phyloP scores from a whole-genome alignment of 2,888 invertebrate species.

The Keiferia lycopersicella region DNA sequence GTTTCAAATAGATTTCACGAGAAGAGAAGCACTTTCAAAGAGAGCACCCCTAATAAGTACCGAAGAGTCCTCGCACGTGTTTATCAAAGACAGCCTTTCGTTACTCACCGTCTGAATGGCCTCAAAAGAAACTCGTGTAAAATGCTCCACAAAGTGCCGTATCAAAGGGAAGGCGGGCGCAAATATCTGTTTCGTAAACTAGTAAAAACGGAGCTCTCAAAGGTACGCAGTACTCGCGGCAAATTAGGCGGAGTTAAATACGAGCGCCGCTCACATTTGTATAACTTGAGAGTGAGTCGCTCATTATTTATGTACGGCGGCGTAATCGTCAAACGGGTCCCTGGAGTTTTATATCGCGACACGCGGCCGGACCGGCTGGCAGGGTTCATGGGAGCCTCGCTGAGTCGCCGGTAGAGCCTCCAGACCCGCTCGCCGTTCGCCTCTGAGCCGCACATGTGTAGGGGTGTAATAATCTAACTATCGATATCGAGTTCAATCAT shows the following conservation, averaged over 20 bases:
- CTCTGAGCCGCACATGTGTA: constrained; percentile 70
- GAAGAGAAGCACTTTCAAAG: constrained; percentile 77
- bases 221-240: constrained; percentile 78
- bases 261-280: constrained; percentile 74
- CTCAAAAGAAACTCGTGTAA: constrained; percentile 82
- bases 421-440: constrained; percentile 32
- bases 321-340: constrained; percentile 70
- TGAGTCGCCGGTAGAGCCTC: constrained; percentile 19
- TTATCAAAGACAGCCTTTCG: constrained; percentile 82
- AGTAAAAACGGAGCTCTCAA: constrained; percentile 80
- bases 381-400: too few relatives aligned
- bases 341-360: constrained; percentile 59
- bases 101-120: constrained; percentile 82
- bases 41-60: constrained; percentile 81
- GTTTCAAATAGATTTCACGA: constrained; percentile 79
- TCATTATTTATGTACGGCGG: constrained; percentile 77
- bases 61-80: constrained; percentile 82
- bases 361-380: constrained; percentile 31
- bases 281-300: constrained; percentile 74
- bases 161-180: constrained; percentile 80
- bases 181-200: constrained; percentile 82
- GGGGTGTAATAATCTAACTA: too few relatives aligned
- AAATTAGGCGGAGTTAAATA: constrained; percentile 81
- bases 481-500: too few relatives aligned
- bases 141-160: constrained; percentile 81